Conservation (phyloP, 2,888 invertebrate genomes). For the Microctonus aethiopoides region DNA sequence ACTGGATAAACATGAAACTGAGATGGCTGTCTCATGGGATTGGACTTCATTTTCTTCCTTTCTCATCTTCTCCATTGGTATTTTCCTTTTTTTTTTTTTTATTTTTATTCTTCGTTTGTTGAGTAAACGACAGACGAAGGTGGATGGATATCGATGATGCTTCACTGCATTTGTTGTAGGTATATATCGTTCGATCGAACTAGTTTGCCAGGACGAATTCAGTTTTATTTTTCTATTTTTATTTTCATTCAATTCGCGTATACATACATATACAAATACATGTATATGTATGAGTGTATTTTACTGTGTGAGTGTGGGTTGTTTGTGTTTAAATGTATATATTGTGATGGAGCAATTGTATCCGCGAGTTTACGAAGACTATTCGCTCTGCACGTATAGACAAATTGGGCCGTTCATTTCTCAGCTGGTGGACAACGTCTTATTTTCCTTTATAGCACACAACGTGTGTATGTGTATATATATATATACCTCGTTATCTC, state of each 20-base stretch:
- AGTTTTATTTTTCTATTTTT: conserved; percentile 9
- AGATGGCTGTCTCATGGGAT: conserved; percentile 27
- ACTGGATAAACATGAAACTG: conserved; percentile 23
- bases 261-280: too few species aligned
- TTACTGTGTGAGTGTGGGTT: too few species aligned
- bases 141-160: conserved; percentile 1
- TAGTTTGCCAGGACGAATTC: conserved; percentile 28
- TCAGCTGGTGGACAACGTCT: conserved; percentile 21
- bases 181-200: conserved; percentile 16
- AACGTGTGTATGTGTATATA: conserved; percentile 2
- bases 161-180: neutral
- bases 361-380: neutral
- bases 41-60: conserved; percentile 11
- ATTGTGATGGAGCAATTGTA: neutral
- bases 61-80: neutral
- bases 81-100: neutral
- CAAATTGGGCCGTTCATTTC: conserved; percentile 29
- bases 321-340: too few species aligned
- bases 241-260: neutral
- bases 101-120: neutral
- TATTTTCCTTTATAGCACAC: conserved; percentile 26
- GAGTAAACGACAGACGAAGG: neutral
- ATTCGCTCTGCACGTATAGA: conserved; percentile 11
- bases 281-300: too few species aligned
- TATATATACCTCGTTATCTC: conserved; percentile 51